Base-by-base conservation (phyloP, 2,113 vertebrate genomes). In the Cyprinus carpio region DNA sequence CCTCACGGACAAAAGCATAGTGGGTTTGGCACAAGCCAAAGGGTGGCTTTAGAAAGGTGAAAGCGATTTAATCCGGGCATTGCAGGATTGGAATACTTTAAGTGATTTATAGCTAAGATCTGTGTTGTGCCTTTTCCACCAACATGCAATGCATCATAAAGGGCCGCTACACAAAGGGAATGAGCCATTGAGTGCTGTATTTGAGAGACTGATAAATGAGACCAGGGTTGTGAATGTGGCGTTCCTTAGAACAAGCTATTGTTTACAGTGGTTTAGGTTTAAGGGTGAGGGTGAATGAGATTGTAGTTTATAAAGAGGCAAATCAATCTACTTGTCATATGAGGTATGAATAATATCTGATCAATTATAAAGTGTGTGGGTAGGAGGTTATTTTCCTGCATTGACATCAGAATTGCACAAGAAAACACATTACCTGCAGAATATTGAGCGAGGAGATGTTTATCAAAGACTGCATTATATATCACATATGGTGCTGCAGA, bases 21-120 rank as follows among this genome's bases (percentile, higher is more conserved):
- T 16, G 20, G 46, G 23, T 83, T 77, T 79, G 87, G 69, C 75
- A 76, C 37, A 65, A 85, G 83, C 56, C 81, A 43, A 72, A 76
- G 25, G 60, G 71, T 75, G 81, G 46, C 74, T 88, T 86, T 83
- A 23, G 83, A 88, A 86, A 86, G 75, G 87, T 86, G 84, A 86
- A 67, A 80, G 40, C 51, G n/a, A 60, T 83, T 86, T 85, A 77
- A 69, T 40, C 69, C 34, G 34, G 60, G 69, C 49, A 65, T 37
- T 64, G 31, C 31, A 71, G 81, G 40, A 60, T 60, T 58, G 34
- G 18, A 78, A 82, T 58, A 51, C 43, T 86, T 87, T 54, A n/a
- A 34, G 85, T 87, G 82, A 88, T 89, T 82, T 81, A 84, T 85
- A 69, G 83, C 72, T 60, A 58, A 60, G 77, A 58, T 71, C 56